Percentiles rank a stretch among this genome's conserved stretches.
phyloP scores from a whole-genome alignment of 2,888 invertebrate genomes.

The Andricus curvator region DNA sequence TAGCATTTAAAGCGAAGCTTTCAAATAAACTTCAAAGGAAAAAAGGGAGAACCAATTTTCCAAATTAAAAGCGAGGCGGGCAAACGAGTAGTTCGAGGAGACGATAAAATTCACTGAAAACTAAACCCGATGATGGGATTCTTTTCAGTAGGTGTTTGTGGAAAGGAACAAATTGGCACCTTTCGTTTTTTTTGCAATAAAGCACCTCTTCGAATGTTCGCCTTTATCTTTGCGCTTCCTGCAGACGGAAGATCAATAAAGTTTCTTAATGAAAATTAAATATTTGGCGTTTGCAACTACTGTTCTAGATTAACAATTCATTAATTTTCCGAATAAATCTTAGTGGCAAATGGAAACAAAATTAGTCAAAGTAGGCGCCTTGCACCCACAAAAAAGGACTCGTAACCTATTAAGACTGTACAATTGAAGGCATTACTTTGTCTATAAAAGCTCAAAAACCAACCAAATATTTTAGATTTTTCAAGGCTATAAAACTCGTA shows the following conservation, averaged over 20 bases:
- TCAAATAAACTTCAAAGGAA: neutral
- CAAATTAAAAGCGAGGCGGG: slow-evolving; percentile 23
- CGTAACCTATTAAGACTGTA: no score
- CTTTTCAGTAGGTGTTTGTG: neutral
- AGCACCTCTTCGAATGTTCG: neutral
- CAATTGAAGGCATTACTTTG: neutral
- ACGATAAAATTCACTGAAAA: neutral
- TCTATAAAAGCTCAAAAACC: neutral
- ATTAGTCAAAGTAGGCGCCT: no score
- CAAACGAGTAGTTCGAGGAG: neutral
- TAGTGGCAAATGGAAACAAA: no score
- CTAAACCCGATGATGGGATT: neutral
- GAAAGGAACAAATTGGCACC: neutral
- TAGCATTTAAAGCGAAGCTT: neutral
- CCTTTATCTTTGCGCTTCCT: neutral
- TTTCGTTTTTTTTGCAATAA: neutral
- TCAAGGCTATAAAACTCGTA: neutral
- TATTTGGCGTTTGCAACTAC: no score
- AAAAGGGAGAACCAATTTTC: slow-evolving; percentile 14
- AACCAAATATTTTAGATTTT: neutral
- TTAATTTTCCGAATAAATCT: no score
- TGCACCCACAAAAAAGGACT: no score
- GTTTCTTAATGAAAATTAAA: no score
- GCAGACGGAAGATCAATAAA: no score
- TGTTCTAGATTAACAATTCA: no score